Evolutionary conservation across 2,113 vertebrate genomes (phyloP), one percentile per base, ranked within the genome.

Genomic region (Paramormyrops kingsleyae): DNA sequence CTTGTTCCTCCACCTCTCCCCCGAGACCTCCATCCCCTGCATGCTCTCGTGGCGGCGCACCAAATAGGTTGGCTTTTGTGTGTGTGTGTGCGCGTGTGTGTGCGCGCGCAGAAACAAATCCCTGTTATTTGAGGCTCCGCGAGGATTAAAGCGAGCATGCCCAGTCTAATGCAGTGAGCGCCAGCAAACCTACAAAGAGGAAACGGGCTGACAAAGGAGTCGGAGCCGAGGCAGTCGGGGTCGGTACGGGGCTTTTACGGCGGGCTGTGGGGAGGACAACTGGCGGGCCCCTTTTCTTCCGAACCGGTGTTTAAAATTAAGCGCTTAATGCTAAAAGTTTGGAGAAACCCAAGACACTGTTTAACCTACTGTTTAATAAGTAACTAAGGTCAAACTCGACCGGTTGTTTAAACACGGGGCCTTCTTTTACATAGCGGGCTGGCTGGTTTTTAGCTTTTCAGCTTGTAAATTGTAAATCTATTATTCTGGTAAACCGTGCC

Each of bases 371-470:
- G 44, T 21, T 66, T 90, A 46, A 62, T 70, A 53, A 46, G 49
- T 50, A 59, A 27, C 12, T 91, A 85, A 21, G 49, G 83, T 52
- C 74, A 87, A 91, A 94, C 94, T 47, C 21, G 44, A 83, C 17
- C 24, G 80, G 5, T 9, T 83, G 70, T 77, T 39, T 83, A 83
- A 83, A 83, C 80, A 83, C 39, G 39, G 80, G 80, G 39, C 80
- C 44, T 47, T 74, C 27, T 27, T 39, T 77, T 77, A 31, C 70
- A 15, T 46, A 44, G 80, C 80, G 46, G 80, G 21, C 13, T 42
- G 17, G 70, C 12, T 77, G 24, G 3, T 62, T 74, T 74, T 74
- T 74, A 74, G 66, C 31, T 15, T 39, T 77, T 77, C 70, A 39
- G 7, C 70, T 77, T 77, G 31, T 31, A 17, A 31, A 77, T 13